phyloP scores from a whole-genome alignment of 2,797 vertebrate genomes.

The Gadopsis bispinosus region DNA sequence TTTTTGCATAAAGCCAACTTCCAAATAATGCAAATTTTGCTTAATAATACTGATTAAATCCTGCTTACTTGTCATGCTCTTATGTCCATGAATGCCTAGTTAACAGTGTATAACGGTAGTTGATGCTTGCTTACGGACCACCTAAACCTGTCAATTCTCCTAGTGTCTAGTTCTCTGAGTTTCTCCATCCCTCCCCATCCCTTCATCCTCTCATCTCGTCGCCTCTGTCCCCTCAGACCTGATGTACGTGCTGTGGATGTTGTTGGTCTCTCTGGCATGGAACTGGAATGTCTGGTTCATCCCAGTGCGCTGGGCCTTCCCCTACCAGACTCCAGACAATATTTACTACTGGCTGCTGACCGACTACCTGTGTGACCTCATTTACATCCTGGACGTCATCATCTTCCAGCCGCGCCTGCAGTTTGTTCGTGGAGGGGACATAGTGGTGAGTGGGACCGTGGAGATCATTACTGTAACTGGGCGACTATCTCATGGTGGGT shows the following conservation, averaged over 20 bases:
- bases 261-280: slow-evolving; percentile 95
- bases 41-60: background rate
- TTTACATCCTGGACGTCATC: slow-evolving; percentile 93
- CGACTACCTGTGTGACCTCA: slow-evolving; percentile 94
- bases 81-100: background rate
- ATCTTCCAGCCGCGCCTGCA: slow-evolving; percentile 94
- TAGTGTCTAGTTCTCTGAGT: background rate
- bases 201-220: background rate
- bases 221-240: slow-evolving; percentile 83
- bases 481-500: background rate
- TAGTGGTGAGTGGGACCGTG: slow-evolving; percentile 88
- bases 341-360: slow-evolving; percentile 91
- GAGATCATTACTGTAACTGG: background rate
- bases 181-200: background rate
- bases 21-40: background rate
- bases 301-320: slow-evolving; percentile 96
- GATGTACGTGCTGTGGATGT: slow-evolving; percentile 95
- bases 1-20: background rate
- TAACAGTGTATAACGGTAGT: background rate
- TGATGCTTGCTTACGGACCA: background rate
- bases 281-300: slow-evolving; percentile 99
- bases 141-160: background rate
- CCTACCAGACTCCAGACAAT: slow-evolving; percentile 90
- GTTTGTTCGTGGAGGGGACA: slow-evolving; percentile 92
- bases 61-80: background rate